Evolutionary conservation across 23 tunicate species (phyloP), one percentile per base, ranked within the genome.

Genomic region (Trididemnum nubilum): DNA sequence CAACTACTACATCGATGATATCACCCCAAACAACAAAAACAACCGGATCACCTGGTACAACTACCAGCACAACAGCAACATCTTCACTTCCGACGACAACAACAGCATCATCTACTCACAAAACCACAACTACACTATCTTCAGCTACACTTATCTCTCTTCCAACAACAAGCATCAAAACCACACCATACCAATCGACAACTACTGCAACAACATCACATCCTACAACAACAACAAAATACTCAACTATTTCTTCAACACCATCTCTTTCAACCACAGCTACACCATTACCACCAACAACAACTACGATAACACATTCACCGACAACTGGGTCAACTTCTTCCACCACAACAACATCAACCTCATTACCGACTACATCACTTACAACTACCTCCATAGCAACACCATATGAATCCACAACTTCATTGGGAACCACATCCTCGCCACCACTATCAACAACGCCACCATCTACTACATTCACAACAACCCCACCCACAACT

Each of bases 321-420:
- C n/a, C n/a, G n/a, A n/a, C 54, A 9, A 44, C 39, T 3, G 61
- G 49, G 0, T 34, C 69, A 4, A 35, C 83, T 54, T 0, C 24
- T 33, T 19, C 72, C 58, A 61, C 69, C 58, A 51, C 35, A 60
- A 57, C 35, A 73, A 35, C 79, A 5, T 32, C 79, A 4, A 28
- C 57, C 0, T 9, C 29, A 34, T 28, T 31, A 58, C 49, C 60
- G 22, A 66, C 34, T 4, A 51, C 32, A 2, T 31, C 85, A 51
- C 35, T 37, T 23, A 72, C 78, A 1, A 44, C 54, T 7, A 9
- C 54, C 54, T 7, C 54, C 54, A 44, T 44, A 7, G 9, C 54
- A 9, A 9, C 54, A 44, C 9, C 54, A 44, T 9, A 44, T 7
- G 54, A 9, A 44, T 15, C 54, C 9, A 7, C 54, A 9, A 44